These are phyloP conservation scores for Charanyca ferruginea DNA, from an alignment of 2,888 invertebrate species.

Conservation along the genomic window DNA sequence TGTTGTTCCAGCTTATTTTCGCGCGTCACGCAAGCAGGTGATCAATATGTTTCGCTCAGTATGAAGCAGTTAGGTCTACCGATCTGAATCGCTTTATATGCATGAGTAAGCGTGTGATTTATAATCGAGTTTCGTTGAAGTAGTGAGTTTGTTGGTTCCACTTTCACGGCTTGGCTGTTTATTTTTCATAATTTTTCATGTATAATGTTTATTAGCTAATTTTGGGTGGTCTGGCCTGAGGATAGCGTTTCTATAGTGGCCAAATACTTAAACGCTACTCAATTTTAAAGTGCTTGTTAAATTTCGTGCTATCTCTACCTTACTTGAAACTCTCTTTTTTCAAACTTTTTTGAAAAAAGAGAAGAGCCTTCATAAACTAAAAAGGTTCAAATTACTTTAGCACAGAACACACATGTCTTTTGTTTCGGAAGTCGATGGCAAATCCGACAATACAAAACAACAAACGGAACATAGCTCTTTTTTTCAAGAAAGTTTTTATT, in stretches of 20 bases:
- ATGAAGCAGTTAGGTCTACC: slow-evolving; percentile 43
- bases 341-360: too few species aligned
- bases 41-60: slow-evolving; percentile 49
- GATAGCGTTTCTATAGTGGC: background rate
- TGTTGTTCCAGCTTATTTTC: slow-evolving; percentile 30
- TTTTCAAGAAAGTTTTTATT: too few species aligned
- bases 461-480: too few species aligned
- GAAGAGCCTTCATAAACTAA: too few species aligned
- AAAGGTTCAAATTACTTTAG: too few species aligned
- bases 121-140: slow-evolving; percentile 35
- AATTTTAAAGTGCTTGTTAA: too few species aligned
- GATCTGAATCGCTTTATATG: slow-evolving; percentile 46
- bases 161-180: slow-evolving; percentile 44
- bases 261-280: too few species aligned
- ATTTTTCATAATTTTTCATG: slow-evolving; percentile 17
- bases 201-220: background rate
- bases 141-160: slow-evolving; percentile 37
- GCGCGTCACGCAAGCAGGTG: slow-evolving; percentile 52
- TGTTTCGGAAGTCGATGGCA: too few species aligned
- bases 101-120: slow-evolving; percentile 51
- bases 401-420: too few species aligned
- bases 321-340: too few species aligned
- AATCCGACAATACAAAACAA: too few species aligned
- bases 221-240: background rate
- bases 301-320: too few species aligned